A percentile compares a stretch with the other conserved stretches of the same genome.
Conservation (phyloP, 1,140 invertebrate genomes). For the Megathymus violae region DNA sequence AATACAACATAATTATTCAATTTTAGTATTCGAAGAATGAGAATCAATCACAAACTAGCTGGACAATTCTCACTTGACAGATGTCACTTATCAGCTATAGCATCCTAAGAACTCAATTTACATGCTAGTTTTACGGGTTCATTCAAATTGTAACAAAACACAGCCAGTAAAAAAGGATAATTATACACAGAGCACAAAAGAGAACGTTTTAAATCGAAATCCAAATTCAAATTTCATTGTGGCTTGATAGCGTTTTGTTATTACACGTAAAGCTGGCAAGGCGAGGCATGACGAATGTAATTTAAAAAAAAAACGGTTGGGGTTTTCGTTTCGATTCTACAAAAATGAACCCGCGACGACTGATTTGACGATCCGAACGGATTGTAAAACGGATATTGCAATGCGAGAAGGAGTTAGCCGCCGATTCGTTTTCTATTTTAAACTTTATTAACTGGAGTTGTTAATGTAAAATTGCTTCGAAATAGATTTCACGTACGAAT, state of each 20-base stretch:
- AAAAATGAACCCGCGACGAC: constrained; percentile 76
- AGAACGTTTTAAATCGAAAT: constrained; percentile 35
- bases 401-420: constrained; percentile 60
- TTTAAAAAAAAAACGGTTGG: constrained; percentile 71
- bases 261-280: constrained; percentile 55
- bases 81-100: constrained; percentile 5
- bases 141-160: constrained; percentile 33
- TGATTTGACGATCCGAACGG: constrained; percentile 77
- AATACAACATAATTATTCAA: not conserved
- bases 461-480: not conserved
- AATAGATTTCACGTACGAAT: too few species aligned
- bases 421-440: constrained; percentile 21
- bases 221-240: constrained; percentile 63
- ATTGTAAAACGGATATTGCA: constrained; percentile 65
- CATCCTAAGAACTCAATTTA: constrained; percentile 14
- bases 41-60: not conserved
- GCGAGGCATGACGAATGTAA: constrained; percentile 78
- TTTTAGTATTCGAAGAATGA: not conserved
- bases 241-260: constrained; percentile 59
- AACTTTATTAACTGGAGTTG: not conserved
- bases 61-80: not conserved
- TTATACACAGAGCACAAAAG: constrained; percentile 33
- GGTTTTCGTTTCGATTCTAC: constrained; percentile 78
- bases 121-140: constrained; percentile 7
- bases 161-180: constrained; percentile 30